phyloP scores from a whole-genome alignment of 2,888 invertebrate genomes.

The Drosophila sordidula region DNA sequence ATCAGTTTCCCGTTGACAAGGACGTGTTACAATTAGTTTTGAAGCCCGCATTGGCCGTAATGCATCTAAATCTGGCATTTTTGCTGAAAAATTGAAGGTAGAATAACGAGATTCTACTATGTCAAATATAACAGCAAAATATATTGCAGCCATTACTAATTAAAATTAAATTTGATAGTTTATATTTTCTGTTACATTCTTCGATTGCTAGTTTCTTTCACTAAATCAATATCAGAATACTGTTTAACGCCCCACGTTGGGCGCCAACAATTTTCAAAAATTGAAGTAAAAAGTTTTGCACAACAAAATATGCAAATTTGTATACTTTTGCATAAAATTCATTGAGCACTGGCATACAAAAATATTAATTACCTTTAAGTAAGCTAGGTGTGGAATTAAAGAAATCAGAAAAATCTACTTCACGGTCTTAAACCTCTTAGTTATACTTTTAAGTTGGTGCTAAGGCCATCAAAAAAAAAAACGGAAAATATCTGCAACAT shows the following conservation, averaged over 20 bases:
- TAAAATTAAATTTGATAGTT: background rate
- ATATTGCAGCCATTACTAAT: background rate
- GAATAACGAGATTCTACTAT: background rate
- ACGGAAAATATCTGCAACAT: constrained; percentile 21
- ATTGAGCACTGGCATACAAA: too few relatives aligned
- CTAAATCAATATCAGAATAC: too few relatives aligned
- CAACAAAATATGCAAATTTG: too few relatives aligned
- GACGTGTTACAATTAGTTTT: constrained; percentile 65
- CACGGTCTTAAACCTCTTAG: constrained; percentile 2
- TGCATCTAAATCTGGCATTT: constrained; percentile 13
- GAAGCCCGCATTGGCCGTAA: constrained; percentile 28
- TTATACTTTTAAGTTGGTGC: constrained; percentile 26
- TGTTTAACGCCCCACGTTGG: too few relatives aligned
- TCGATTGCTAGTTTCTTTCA: too few relatives aligned
- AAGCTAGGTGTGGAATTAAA: too few relatives aligned
- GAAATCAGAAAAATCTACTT: background rate
- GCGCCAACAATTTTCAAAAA: too few relatives aligned
- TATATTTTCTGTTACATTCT: background rate
- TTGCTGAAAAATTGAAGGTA: background rate
- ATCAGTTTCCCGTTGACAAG: constrained; percentile 39
- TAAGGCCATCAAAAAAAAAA: constrained; percentile 9
- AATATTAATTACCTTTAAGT: too few relatives aligned
- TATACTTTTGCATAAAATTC: too few relatives aligned
- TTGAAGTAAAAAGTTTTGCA: too few relatives aligned
- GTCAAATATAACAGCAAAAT: background rate